Percentiles rank a stretch among this genome's conserved stretches.
phyloP scores from a whole-genome alignment of 2,797 vertebrate genomes.

The Gadopsis marmoratus region DNA sequence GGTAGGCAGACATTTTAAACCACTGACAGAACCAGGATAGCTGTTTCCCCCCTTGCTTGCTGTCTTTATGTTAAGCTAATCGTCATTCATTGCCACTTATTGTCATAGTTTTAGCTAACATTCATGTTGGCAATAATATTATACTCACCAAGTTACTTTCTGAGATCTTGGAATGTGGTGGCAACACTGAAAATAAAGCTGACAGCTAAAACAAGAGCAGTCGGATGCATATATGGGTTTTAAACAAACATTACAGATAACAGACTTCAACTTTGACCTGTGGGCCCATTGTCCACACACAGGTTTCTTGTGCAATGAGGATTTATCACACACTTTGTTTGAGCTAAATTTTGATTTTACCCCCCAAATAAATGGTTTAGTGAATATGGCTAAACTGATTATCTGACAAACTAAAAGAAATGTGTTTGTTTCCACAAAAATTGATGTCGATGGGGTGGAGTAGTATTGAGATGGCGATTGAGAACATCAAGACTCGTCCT shows the following conservation, averaged over 20 bases:
- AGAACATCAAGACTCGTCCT: slow-evolving; percentile 5
- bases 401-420: background rate
- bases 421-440: background rate
- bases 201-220: background rate
- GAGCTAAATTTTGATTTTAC: background rate
- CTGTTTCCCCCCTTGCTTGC: background rate
- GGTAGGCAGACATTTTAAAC: background rate
- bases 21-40: background rate
- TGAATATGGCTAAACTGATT: background rate
- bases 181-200: background rate
- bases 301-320: background rate
- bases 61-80: background rate
- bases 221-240: fast-evolving
- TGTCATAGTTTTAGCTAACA: background rate
- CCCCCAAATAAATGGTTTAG: background rate
- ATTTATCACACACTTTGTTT: background rate
- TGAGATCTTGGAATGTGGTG: background rate
- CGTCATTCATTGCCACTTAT: background rate
- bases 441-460: background rate
- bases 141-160: background rate
- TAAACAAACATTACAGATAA: background rate
- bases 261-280: background rate
- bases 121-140: background rate
- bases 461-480: background rate
- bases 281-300: background rate